A percentile compares a stretch with the other conserved stretches of the same genome.
These are phyloP conservation scores for Erpobdella octoculata DNA, from an alignment of 2,888 invertebrate species.

Conservation along the genomic window DNA sequence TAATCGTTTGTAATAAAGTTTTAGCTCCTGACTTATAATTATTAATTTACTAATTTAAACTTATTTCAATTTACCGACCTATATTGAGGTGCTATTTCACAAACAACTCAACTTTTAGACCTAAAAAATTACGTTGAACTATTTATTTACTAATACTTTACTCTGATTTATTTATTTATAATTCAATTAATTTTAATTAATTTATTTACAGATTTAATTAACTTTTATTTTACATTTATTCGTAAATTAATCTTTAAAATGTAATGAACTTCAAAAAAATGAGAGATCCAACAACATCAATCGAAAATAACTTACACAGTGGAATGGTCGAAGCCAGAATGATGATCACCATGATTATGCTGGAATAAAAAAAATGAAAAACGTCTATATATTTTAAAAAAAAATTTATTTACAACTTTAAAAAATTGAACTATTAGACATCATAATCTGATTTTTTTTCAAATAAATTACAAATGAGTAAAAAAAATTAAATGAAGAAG, in stretches of 20 bases:
- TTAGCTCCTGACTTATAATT: too few species aligned
- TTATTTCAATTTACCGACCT: too few species aligned
- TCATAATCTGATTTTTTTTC: too few species aligned
- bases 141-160: background rate
- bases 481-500: too few species aligned
- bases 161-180: background rate
- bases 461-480: too few species aligned
- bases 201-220: background rate
- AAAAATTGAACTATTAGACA: constrained; percentile 34
- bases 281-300: background rate
- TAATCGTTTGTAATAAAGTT: too few species aligned
- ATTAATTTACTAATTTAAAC: too few species aligned
- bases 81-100: too few species aligned
- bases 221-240: background rate
- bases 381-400: too few species aligned
- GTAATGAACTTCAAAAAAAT: background rate
- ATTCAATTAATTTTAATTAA: background rate
- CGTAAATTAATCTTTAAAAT: background rate
- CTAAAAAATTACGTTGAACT: background rate
- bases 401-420: too few species aligned
- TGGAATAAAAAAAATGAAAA: too few species aligned
- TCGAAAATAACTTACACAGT: constrained; percentile 34
- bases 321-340: constrained; percentile 52
- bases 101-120: too few species aligned
- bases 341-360: constrained; percentile 64